phyloP scores from a whole-genome alignment of 2,113 vertebrate genomes.

The Hemibagrus wyckioides region DNA sequence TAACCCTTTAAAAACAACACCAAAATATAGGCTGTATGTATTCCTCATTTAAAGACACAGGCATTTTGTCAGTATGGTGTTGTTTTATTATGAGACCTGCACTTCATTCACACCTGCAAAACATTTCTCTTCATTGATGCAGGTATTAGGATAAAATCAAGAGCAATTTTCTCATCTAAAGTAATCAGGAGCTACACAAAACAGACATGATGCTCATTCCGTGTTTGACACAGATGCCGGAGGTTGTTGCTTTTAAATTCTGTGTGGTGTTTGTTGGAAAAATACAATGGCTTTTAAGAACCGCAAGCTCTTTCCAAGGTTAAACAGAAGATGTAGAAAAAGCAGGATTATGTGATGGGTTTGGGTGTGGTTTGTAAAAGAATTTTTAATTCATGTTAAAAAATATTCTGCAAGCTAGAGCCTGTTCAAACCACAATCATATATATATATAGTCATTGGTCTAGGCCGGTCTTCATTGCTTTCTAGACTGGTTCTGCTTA shows the following conservation, averaged over 20 bases:
- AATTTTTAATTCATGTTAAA: neutral
- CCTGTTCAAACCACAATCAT: neutral
- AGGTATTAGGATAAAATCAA: conserved; percentile 2
- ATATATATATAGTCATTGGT: neutral
- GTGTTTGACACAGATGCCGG: conserved; percentile 34
- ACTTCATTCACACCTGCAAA: neutral
- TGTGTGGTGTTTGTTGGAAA: conserved; percentile 59
- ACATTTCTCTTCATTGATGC: neutral
- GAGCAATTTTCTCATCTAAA: conserved; percentile 35
- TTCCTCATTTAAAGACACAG: no score
- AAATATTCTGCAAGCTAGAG: neutral
- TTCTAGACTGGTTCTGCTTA: neutral
- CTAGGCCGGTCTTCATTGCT: neutral
- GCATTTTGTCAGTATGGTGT: no score
- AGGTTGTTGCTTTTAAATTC: conserved; percentile 43
- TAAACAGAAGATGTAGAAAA: no score
- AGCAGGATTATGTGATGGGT: no score
- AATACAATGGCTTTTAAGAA: conserved; percentile 51
- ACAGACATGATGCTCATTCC: conserved; percentile 42
- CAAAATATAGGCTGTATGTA: no score
- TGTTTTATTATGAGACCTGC: neutral
- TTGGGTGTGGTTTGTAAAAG: neutral
- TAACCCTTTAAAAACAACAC: no score
- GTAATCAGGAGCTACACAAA: conserved; percentile 55
- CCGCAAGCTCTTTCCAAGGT: neutral